Percentiles rank a stretch among this genome's conserved stretches.
Conservation (phyloP, 2,113 vertebrate species). For the Sus scrofa region T2T-Sscrofa CM000823.6:51248501-51249000, state of each 20-base stretch:
- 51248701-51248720: not conserved
- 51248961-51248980: not conserved
- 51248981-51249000: not conserved
- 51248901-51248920: not conserved
- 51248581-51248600: not conserved
- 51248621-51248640: not conserved
- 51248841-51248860: not conserved
- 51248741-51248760: not conserved
- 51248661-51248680: too few species aligned
- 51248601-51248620: not conserved
- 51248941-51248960: not conserved
- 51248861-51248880: not conserved
- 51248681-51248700: not conserved
- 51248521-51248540: not conserved
- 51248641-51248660: not conserved
- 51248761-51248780: not conserved
- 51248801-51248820: not conserved
- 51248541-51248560: not conserved
- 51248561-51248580: not conserved
- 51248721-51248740: not conserved
- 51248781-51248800: not conserved
- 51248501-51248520: slow-evolving; percentile 24
- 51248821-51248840: not conserved
- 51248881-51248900: not conserved
- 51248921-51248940: not conserved